Evolutionary conservation across 2,888 invertebrate genomes (phyloP), one percentile per base, ranked within the genome.

Genomic region (Rambutsinella grinnellia): DNA sequence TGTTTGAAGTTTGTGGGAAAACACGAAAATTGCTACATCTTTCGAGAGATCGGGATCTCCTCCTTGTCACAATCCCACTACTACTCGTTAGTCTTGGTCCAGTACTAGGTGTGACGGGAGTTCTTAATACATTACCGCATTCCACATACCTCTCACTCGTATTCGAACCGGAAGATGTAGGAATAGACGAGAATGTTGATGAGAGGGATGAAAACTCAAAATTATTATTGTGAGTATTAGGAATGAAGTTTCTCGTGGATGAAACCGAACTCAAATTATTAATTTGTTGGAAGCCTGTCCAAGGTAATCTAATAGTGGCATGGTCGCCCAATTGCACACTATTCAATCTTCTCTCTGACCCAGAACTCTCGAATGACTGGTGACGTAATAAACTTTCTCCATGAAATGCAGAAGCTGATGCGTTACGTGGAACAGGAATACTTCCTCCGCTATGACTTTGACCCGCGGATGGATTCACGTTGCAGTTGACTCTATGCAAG

Each of bases 241-340:
- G 80, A 23, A 75, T 75, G 26, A 61, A 69, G 69, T 75, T 13
- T 69, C 61, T 66, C 63, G 69, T 49, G 58, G 49, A 17, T 66
- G 71, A 19, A 23, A 75, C 79, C 15, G 80, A 77, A 62, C 82
- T 82, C 24, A 82, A 67, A 71, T 84, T 80, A 51, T 83, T 83
- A 44, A 74, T 78, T 65, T 75, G 79, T 36, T 79, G 79, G 51
- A 76, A 79, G 44, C 81, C 81, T 3, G 81, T 82, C 84, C 84
- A 84, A 8, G 84, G 84, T n/a, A 84, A 67, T 36, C 79, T 67
- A 46, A 84, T 82, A 44, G 82, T 80, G 15, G 82, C 82, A 72
- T 84, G 84, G 56, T 84, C 84, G 13, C 84, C 84, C 36, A 78
- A 60, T 66, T 84, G 84, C 56, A 82, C 82, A 79, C 84, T 84